These are phyloP conservation scores for Neuroscelio doddi DNA, from an alignment of 2,888 invertebrate genomes.

Conservation along the genomic window DNA sequence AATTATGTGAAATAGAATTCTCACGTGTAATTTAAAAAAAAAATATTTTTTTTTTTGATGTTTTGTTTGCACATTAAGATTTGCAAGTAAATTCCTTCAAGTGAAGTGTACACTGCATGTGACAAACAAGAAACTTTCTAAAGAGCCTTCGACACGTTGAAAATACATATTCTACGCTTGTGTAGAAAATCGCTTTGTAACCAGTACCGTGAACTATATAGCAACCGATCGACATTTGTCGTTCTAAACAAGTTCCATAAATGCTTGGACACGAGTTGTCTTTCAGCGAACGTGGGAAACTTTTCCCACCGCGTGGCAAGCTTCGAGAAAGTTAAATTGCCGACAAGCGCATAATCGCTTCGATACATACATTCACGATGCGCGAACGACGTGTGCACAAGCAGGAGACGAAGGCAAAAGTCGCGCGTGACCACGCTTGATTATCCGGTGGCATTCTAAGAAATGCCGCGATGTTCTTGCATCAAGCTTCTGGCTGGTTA, in stretches of 20 bases:
- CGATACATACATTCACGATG: neutral
- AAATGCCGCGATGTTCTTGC: constrained; percentile 8
- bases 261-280: constrained; percentile 23
- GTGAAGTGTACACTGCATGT: too few relatives aligned
- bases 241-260: constrained; percentile 22
- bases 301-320: constrained; percentile 3
- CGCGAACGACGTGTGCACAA: constrained; percentile 1
- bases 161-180: too few relatives aligned
- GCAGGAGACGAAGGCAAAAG: neutral
- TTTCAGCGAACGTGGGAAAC: constrained; percentile 13
- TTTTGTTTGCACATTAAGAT: too few relatives aligned
- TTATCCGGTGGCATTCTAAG: constrained; percentile 10
- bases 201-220: constrained; percentile 7
- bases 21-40: too few relatives aligned
- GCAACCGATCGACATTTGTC: constrained; percentile 36
- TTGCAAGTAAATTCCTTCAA: too few relatives aligned
- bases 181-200: too few relatives aligned
- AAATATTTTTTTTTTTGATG: too few relatives aligned
- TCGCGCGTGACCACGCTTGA: constrained; percentile 8
- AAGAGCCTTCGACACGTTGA: too few relatives aligned
- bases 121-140: too few relatives aligned
- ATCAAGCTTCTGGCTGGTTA: constrained; percentile 9
- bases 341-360: constrained; percentile 4
- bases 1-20: too few relatives aligned
- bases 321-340: constrained; percentile 9